Base-by-base conservation (phyloP, 1,140 invertebrate genomes). In the Cyclina sinensis region DNA sequence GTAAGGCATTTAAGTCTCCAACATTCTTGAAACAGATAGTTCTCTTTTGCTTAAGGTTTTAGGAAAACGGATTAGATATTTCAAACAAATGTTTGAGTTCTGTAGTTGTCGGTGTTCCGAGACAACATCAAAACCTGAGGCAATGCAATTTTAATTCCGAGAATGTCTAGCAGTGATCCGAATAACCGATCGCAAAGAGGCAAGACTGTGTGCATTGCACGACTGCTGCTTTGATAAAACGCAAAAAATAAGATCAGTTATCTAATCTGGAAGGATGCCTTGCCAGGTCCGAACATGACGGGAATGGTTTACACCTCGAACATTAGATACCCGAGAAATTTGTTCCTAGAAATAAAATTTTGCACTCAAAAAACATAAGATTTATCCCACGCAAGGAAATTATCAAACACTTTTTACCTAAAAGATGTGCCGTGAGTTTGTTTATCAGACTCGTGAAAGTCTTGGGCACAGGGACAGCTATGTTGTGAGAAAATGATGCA, bases 201-300 rank as follows among this genome's bases (percentile, higher is more conserved):
- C 32, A 70, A 70, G 32, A 70, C 65, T 21, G 14, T 30, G 35
- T 27, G 65, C 65, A 62, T 62, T 70, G 65, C 65, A 70, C 65
- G 65, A 37, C 37, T 70, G 16, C 35, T 70, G 65, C 5, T n/a
- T 27, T 37, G 65, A 70, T 70, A 70, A 70, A 9, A 37, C 37
- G 65, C 32, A 70, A 39, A 70, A 43, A 70, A 70, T 65, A 70
- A 32, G 18, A 70, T 37, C 65, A 14, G 14, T 39, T 37, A 70
- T 70, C 65, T 70, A 27, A 70, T 70, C 65, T 37, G 9, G 32
- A 7, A 27, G 32, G 65, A 37, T 70, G 27, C 65, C n/a, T 9
- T 70, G 65, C 65, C 65, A 70, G 65, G 65, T 35, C 32, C 65
- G 32, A 70, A 70, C 65, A 70, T 70, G 65, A 39, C n/a, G 65